Conservation (phyloP, 2,888 invertebrate species). For the Orthonychiurus folsomi region DNA sequence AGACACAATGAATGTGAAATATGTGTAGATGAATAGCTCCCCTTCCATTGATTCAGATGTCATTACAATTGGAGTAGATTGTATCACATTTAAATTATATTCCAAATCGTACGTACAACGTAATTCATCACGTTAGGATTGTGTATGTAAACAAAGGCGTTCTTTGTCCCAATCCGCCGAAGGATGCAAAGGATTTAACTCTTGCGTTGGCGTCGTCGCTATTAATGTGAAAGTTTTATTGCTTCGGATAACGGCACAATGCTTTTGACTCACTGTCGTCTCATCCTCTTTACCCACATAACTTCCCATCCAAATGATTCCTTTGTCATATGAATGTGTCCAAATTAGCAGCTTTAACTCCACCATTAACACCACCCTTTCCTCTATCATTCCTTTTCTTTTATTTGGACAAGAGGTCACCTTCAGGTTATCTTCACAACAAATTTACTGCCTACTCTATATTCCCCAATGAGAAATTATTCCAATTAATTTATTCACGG, state of each 20-base stretch:
- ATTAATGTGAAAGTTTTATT: too few species aligned
- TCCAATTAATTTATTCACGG: slow-evolving; percentile 1
- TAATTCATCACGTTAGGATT: neutral
- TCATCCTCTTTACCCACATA: neutral
- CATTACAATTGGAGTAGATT: neutral
- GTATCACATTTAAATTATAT: neutral
- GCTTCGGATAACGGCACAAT: too few species aligned
- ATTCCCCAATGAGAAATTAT: neutral
- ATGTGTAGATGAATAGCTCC: too few species aligned
- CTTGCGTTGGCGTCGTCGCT: neutral
- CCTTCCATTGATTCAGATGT: neutral
- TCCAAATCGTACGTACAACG: neutral
- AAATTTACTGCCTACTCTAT: neutral
- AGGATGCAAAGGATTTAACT: too few species aligned
- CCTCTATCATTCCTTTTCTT: neutral
- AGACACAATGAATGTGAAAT: too few species aligned
- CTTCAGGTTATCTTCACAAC: too few species aligned
- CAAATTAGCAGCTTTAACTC: too few species aligned
- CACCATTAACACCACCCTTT: too few species aligned
- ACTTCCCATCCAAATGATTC: neutral
- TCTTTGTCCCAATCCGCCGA: neutral
- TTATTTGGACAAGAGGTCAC: neutral
- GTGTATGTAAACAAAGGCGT: neutral
- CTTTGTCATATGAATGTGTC: neutral
- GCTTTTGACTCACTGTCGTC: too few species aligned